These are phyloP conservation scores for Sciurus carolinensis DNA, from an alignment of 2,797 vertebrate genomes.

Conservation along the genomic window DNA sequence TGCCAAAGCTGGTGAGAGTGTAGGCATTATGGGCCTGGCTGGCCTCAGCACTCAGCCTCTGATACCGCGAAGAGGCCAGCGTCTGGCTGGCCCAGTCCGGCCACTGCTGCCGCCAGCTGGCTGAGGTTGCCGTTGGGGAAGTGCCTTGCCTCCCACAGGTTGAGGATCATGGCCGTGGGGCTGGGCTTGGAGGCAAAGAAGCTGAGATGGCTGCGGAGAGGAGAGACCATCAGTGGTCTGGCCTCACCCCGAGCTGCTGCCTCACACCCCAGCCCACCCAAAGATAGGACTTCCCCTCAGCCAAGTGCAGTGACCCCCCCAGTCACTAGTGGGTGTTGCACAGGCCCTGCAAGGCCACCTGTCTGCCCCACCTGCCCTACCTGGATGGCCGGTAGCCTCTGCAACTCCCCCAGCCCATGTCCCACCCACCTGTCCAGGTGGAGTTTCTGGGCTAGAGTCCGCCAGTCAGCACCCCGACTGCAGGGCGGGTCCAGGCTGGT, in stretches of 20 bases:
- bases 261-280: not conserved
- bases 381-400: not conserved
- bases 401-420: not conserved
- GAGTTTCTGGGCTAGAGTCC: slow-evolving; percentile 98
- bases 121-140: slow-evolving; percentile 99
- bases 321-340: not conserved
- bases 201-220: slow-evolving; percentile 95
- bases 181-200: slow-evolving; percentile 98
- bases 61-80: slow-evolving; percentile 97
- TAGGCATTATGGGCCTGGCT: slow-evolving; percentile 66
- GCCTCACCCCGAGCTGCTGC: not conserved
- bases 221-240: not conserved
- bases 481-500: slow-evolving; percentile 97
- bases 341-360: not conserved
- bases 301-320: not conserved
- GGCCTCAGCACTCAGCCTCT: slow-evolving; percentile 96
- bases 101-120: slow-evolving; percentile 97
- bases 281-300: not conserved
- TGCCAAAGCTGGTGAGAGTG: slow-evolving; percentile 86
- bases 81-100: slow-evolving; percentile 98
- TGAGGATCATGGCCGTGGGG: slow-evolving; percentile 98
- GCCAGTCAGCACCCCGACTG: slow-evolving; percentile 97
- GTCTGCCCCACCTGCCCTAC: not conserved
- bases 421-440: slow-evolving; percentile 95
- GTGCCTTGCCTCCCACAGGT: slow-evolving; percentile 98